Base-by-base conservation (phyloP, 1,140 invertebrate genomes). In the Drosophila aff. region DNA sequence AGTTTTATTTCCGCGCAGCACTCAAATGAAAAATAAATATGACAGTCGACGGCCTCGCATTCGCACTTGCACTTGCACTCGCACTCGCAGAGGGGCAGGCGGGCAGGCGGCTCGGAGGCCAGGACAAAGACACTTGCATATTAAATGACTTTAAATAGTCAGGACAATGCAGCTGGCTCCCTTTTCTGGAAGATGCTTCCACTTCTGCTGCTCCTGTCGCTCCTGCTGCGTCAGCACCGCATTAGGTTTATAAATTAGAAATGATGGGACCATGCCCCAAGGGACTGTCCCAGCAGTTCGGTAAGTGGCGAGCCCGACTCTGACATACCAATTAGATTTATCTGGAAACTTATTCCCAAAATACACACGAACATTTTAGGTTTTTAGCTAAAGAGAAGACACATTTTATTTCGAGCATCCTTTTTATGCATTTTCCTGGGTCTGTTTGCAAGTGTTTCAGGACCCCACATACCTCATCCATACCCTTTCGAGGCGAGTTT, bases 11-110 rank as follows among this genome's bases (percentile, higher is more conserved):
- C 82, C 79, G 76, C 58, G 44, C 78, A 76, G 84, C 85, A 83
- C 82, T 91, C 87, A 91, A 91, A 91, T 91, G 82, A 91, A 91
- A 91, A 91, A 91, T 91, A 91, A 91, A 91, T 91, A 91, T 91
- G 86, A 91, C 86, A 91, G 86, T 75, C 72, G 90, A 86, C 73
- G 66, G 76, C 59, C 63, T 71, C 67, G 64, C 64, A 55, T 41
- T 69, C 62, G 67, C 67, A 71, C 18, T 65, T 11, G 63, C 55
- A 31, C 10, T 59, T 13, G 52, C 61, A 28, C 55, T 57, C 16
- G 52, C 61, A 28, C 55, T 57, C 16, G 33, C 18, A 33, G n/a
- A 28, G 15, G 28, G 5, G n/a, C 11, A 28, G 8, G 61, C 36
- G 28, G 5, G n/a, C 11, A 36, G 8, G 61, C 36, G 49, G 61